These are phyloP conservation scores for Diplolepis rosae DNA, from an alignment of 2,888 invertebrate species.

Conservation along the genomic window DNA sequence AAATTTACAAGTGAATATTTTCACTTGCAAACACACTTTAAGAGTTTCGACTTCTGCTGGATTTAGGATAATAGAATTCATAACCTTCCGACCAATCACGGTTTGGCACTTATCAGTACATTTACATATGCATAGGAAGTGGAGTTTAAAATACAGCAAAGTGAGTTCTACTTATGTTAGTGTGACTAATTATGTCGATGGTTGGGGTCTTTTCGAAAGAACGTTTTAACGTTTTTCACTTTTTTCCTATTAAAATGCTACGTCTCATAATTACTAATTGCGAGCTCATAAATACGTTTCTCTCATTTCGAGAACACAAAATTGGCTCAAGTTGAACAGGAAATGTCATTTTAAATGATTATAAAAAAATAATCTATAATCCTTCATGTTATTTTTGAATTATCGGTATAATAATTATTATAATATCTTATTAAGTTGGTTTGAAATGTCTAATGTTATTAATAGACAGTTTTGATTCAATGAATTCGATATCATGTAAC, in stretches of 20 bases:
- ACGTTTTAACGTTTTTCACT: not conserved
- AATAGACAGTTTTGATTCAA: too few relatives aligned
- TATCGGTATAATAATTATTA: too few relatives aligned
- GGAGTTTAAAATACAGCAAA: constrained; percentile 16
- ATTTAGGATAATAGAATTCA: constrained; percentile 21
- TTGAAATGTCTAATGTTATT: too few relatives aligned
- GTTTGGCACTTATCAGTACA: constrained; percentile 5
- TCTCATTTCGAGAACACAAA: not conserved
- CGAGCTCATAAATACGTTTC: not conserved
- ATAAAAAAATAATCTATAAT: too few relatives aligned
- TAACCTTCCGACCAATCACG: not conserved
- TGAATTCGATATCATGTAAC: too few relatives aligned
- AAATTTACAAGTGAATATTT: constrained; percentile 25
- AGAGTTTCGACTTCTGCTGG: not conserved
- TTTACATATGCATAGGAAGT: constrained; percentile 19
- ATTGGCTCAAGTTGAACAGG: not conserved
- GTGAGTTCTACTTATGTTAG: not conserved
- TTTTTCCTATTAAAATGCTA: not conserved
- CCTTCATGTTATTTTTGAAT: too few relatives aligned
- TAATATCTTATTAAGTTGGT: too few relatives aligned
- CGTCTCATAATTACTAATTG: not conserved
- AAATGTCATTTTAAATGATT: constrained; percentile 1
- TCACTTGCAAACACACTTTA: not conserved
- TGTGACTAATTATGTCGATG: constrained; percentile 12
- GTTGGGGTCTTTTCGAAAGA: not conserved